Evolutionary conservation across 2,888 invertebrate species (phyloP), one percentile per base, ranked within the genome.

Genomic region (Phasia obesa): DNA sequence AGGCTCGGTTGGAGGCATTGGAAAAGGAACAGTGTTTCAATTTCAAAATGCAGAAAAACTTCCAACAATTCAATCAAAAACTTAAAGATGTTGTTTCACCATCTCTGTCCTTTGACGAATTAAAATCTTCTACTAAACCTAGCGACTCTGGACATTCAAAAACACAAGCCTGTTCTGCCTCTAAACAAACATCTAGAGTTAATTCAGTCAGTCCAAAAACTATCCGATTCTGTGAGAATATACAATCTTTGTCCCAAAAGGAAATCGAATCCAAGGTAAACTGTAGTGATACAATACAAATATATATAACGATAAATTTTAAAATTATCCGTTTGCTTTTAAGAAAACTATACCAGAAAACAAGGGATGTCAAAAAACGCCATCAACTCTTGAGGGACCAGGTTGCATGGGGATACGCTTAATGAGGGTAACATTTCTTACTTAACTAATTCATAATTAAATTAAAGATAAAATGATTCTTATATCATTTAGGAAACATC

Each of bases 271-370:
- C 86, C 86, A 88, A 85, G 89, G 89, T 88, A 88, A 88, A 17
- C n/a, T n/a, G n/a, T 47, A 47, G 17, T 17, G 4, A 17, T 19
- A 11, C 13, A 17, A 47, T 17, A 17, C 44, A 7, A 19, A 19
- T 44, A 47, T 47, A n/a, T 9, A 13, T 47, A n/a, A 44, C 44
- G 6, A 44, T 4, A 94, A 95, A 91, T 95, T 95, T 97, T 84
- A 94, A 95, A 92, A 96, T 96, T 7, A 96, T 42, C 11, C 42
- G 38, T 44, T 31, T 19, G 7, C 4, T 38, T 15, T 11, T 21
- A n/a, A 57, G 31, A 70, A 44, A 17, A 15, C 27, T 2, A 11
- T 31, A 15, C 92, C 88, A 90, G 92, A 86, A 87, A 88, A 88
- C 85, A 84, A 65, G 84, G 83, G 77, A 71, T 67, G 80, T 84